phyloP scores from a whole-genome alignment of 1,140 invertebrate species.

The Drosophila rhopaloa region DNA sequence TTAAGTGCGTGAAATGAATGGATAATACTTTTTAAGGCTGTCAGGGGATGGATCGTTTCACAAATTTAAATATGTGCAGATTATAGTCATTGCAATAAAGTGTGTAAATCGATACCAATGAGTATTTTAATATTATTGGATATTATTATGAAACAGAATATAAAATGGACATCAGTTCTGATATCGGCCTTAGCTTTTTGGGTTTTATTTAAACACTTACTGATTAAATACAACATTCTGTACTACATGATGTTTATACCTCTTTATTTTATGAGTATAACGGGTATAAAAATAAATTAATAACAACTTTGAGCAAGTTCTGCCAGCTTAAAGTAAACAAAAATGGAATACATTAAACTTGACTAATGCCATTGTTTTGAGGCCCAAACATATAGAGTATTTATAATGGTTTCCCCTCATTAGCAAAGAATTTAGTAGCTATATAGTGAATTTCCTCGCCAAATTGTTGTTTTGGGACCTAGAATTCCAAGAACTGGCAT shows the following conservation, averaged over 20 bases:
- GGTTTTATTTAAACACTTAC: too few relatives aligned
- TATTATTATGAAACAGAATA: too few relatives aligned
- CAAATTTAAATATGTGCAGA: neutral
- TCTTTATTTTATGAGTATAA: too few relatives aligned
- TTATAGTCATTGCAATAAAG: neutral
- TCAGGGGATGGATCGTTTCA: slow-evolving; percentile 5
- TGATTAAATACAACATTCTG: too few relatives aligned
- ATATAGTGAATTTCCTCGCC: neutral
- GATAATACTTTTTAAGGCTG: slow-evolving; percentile 4
- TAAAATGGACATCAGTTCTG: too few relatives aligned
- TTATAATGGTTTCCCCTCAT: neutral
- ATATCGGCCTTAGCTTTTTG: too few relatives aligned
- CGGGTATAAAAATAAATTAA: neutral
- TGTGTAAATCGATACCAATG: neutral
- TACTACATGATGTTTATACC: too few relatives aligned
- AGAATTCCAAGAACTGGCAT: slow-evolving; percentile 12
- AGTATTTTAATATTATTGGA: neutral
- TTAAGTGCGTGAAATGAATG: slow-evolving; percentile 53
- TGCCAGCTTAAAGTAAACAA: too few relatives aligned
- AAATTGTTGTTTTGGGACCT: neutral
- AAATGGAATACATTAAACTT: neutral
- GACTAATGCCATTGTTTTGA: neutral
- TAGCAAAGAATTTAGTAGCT: neutral
- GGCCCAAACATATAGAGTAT: neutral
- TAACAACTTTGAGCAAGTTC: neutral